Evolutionary conservation across 1,140 invertebrate genomes (phyloP), one percentile per base, ranked within the genome.

Genomic region (Drosophila busckii): DNA sequence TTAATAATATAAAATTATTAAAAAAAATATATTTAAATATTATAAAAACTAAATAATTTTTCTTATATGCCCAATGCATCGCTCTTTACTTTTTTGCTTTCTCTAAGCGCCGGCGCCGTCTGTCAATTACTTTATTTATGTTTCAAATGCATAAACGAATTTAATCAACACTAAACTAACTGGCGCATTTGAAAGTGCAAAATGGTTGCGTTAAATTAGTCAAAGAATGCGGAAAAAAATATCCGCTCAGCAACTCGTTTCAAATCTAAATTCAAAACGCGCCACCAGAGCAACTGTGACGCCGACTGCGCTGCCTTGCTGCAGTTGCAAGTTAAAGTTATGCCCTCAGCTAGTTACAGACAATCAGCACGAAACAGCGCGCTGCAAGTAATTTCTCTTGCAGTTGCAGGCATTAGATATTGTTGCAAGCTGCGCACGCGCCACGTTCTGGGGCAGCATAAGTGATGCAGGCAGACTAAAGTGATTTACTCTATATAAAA

Each of bases 331-430:
- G 63, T 56, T 45, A 26, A 60, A 70, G 61, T 70, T 60, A 62
- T 71, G 73, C 73, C 75, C 73, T 82, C 75, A 78, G 73, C 73
- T 78, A 78, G 68, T 78, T 82, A 82, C 69, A 64, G 75, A 82
- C 73, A 78, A 78, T 78, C 73, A 78, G 73, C 68, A 78, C 63
- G 64, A 73, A 64, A 59, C 45, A 32, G 26, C 13, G 7, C 12
- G 28, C n/a, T 23, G 34, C 42, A 53, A 63, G n/a, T 58, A 73
- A 78, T 73, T 80, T 52, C 63, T 75, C 54, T 49, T 48, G 55
- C 41, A 60, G 75, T 59, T 40, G 48, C 55, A 26, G 52, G 68
- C 68, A 75, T 82, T 80, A 75, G 69, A 80, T 82, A 66, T 82
- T 75, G 65, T 76, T 22, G 17, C 28, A 15, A 35, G 44, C 60